Evolutionary conservation across 1,140 invertebrate genomes (phyloP).

Genomic region (Scaptomyza graminum): DNA sequence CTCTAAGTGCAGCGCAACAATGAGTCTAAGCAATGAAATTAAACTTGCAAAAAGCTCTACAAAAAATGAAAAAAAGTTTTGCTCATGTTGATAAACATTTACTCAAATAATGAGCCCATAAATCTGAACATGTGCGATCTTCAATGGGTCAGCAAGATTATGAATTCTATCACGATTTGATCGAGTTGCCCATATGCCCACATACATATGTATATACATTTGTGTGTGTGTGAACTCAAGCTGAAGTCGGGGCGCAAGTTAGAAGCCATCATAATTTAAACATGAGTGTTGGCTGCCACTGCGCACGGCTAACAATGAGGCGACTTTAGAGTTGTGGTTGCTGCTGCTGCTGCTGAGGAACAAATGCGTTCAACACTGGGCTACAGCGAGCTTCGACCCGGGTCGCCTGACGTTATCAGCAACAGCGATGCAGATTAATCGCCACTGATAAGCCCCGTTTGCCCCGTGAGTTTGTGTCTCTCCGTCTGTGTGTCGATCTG

Average conservation of each 20-base stretch:
- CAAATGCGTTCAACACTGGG: constrained; percentile 51
- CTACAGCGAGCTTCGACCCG: constrained; percentile 45
- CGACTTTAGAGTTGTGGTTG: constrained; percentile 9
- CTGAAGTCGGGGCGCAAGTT: constrained; percentile 56
- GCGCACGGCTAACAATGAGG: constrained; percentile 67
- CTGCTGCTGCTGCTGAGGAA: constrained; percentile 24
- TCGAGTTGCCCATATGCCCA: constrained; percentile 36
- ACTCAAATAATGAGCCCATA: neutral
- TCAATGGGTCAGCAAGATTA: constrained; percentile 42
- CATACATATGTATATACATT: constrained; percentile 37
- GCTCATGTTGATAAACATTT: constrained; percentile 10
- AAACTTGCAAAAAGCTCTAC: constrained; percentile 6
- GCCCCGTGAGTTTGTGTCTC: constrained; percentile 45
- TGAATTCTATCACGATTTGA: constrained; percentile 36
- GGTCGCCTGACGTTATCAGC: constrained; percentile 72
- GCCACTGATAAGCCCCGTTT: constrained; percentile 55
- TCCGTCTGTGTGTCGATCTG: constrained; percentile 14
- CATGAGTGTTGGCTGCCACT: constrained; percentile 79
- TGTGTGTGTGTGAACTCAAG: neutral
- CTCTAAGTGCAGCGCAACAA: neutral
- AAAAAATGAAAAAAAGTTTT: constrained; percentile 19
- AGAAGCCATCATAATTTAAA: constrained; percentile 83
- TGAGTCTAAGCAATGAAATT: constrained; percentile 4
- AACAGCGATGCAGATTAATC: constrained; percentile 77
- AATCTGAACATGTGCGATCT: constrained; percentile 22